These are phyloP conservation scores for Poecilia velifera DNA, from an alignment of 2,797 vertebrate genomes.

Conservation along the genomic window DNA sequence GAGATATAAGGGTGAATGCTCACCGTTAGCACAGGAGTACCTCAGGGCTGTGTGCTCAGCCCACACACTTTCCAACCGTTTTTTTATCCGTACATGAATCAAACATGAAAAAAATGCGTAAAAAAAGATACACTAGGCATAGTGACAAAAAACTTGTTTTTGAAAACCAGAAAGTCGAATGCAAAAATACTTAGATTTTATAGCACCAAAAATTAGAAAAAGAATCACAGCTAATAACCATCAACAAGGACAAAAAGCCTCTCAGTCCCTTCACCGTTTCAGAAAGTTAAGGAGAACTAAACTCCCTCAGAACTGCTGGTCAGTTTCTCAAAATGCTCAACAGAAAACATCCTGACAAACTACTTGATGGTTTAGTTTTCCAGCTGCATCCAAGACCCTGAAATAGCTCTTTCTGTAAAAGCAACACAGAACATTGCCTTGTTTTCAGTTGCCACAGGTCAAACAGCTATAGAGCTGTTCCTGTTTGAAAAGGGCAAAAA, in stretches of 20 bases:
- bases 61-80: neutral
- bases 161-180: neutral
- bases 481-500: conserved; percentile 1
- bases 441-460: neutral
- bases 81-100: neutral
- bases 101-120: neutral
- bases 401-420: neutral
- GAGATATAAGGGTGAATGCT: neutral
- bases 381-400: neutral
- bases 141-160: neutral
- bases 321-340: neutral
- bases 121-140: neutral
- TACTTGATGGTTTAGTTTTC: neutral
- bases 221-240: neutral
- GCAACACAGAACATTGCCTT: neutral
- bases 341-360: neutral
- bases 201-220: neutral
- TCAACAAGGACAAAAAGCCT: neutral
- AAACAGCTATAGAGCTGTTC: neutral
- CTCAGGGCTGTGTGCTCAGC: neutral
- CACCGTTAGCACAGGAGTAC: neutral
- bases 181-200: neutral
- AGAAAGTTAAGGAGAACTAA: neutral
- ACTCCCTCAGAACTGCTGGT: neutral
- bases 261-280: neutral